Evolutionary conservation across 2,888 invertebrate species (phyloP).

Genomic region (Tridacna gigas): DNA sequence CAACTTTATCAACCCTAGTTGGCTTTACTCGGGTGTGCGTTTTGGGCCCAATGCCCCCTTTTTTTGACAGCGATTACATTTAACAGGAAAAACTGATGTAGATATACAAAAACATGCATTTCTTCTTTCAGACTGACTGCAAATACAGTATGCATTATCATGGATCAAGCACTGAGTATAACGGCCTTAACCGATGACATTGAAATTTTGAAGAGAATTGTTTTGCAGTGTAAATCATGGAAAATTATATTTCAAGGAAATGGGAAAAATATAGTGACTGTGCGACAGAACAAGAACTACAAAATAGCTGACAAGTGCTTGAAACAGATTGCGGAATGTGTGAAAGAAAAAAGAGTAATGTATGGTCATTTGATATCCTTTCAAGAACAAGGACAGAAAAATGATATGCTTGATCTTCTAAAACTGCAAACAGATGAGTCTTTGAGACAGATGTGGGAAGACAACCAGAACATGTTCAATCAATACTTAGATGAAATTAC

Average conservation of each 20-base stretch:
- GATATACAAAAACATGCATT: background rate
- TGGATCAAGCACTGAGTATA: conserved; percentile 13
- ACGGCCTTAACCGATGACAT: background rate
- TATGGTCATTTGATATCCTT: background rate
- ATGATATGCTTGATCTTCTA: background rate
- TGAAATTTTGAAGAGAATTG: conserved; percentile 12
- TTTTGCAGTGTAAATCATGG: conserved; percentile 32
- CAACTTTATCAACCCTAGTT: too few relatives aligned
- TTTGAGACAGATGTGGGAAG: background rate
- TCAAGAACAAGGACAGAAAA: background rate
- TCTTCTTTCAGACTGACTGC: conserved; percentile 37
- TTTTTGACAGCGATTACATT: too few relatives aligned
- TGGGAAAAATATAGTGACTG: conserved; percentile 9
- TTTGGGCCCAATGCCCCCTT: too few relatives aligned
- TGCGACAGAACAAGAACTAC: conserved; percentile 15
- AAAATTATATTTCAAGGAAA: conserved; percentile 10
- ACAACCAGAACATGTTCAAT: background rate
- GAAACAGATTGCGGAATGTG: background rate
- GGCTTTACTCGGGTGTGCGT: too few relatives aligned
- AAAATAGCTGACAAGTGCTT: background rate
- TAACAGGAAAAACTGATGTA: too few relatives aligned
- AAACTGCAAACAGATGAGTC: background rate
- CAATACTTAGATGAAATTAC: background rate
- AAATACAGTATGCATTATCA: conserved; percentile 10
- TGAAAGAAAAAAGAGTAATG: background rate